Conservation (phyloP, 2,888 invertebrate genomes). For the Odontothrips loti region DNA sequence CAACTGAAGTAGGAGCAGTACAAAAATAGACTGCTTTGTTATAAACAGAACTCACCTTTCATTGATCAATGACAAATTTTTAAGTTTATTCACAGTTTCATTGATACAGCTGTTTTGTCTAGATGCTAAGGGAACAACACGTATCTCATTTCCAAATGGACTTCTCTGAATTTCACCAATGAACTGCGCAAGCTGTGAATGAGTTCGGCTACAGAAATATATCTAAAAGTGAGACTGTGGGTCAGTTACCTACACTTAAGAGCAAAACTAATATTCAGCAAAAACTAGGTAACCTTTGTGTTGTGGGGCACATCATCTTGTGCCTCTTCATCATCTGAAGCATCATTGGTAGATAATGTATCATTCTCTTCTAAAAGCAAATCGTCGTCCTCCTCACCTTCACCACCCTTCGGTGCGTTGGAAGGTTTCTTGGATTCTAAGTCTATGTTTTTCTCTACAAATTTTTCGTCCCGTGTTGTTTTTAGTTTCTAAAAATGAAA, state of each 20-base stretch:
- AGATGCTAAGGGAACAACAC: slow-evolving; percentile 82
- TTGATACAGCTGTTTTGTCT: slow-evolving; percentile 90
- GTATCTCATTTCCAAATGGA: slow-evolving; percentile 62
- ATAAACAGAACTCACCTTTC: slow-evolving; percentile 57
- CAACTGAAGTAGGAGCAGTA: slow-evolving; percentile 19
- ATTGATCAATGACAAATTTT: slow-evolving; percentile 76
- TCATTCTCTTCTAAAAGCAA: slow-evolving; percentile 51
- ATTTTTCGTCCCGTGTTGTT: slow-evolving; percentile 36
- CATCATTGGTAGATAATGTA: slow-evolving; percentile 41
- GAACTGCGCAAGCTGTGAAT: slow-evolving; percentile 93
- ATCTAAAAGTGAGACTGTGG: slow-evolving; percentile 56
- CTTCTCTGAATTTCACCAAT: slow-evolving; percentile 87
- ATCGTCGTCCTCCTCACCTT: slow-evolving; percentile 50
- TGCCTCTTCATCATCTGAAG: slow-evolving; percentile 42
- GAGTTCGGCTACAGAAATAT: slow-evolving; percentile 92
- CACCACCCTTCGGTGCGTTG: slow-evolving; percentile 37
- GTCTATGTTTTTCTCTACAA: slow-evolving; percentile 35
- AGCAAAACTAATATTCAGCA: not conserved
- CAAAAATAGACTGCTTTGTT: slow-evolving; percentile 29
- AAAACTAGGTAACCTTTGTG: slow-evolving; percentile 23
- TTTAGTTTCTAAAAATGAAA: not conserved
- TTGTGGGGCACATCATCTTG: slow-evolving; percentile 33
- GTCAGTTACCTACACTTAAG: slow-evolving; percentile 31
- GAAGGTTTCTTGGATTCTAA: slow-evolving; percentile 28
- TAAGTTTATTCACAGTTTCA: slow-evolving; percentile 65